A percentile compares a stretch with the other conserved stretches of the same genome.
Conservation (phyloP, 2,888 invertebrate genomes). For the Athalia rosae region DNA sequence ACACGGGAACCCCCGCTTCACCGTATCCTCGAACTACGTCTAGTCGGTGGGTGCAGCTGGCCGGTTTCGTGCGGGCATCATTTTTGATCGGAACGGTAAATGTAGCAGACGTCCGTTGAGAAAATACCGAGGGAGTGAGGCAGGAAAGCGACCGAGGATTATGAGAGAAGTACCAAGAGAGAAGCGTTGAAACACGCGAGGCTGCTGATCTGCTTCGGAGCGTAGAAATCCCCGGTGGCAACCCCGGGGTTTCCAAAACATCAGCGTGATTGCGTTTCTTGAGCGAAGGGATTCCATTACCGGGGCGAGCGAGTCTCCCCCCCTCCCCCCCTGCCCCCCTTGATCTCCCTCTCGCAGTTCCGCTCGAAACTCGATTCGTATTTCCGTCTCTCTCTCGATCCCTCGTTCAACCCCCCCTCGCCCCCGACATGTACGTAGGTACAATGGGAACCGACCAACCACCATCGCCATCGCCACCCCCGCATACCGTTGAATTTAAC, state of each 20-base stretch:
- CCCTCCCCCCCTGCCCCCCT: slow-evolving; percentile 49
- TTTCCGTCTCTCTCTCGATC: slow-evolving; percentile 46
- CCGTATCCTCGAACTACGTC: no score
- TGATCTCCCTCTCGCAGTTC: slow-evolving; percentile 54
- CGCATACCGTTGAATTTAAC: slow-evolving; percentile 39
- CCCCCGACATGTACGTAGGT: slow-evolving; percentile 45
- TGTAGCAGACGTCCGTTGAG: no score
- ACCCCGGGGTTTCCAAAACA: slow-evolving; percentile 71
- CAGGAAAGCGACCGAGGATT: slow-evolving; percentile 3
- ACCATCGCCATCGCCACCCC: slow-evolving; percentile 49
- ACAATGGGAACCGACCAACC: neutral
- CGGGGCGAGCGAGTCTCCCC: slow-evolving; percentile 56
- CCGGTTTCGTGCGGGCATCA: no score
- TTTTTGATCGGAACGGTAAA: neutral
- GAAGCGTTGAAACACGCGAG: slow-evolving; percentile 62
- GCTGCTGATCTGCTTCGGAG: slow-evolving; percentile 71
- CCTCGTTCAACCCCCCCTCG: slow-evolving; percentile 42
- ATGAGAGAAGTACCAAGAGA: slow-evolving; percentile 46
- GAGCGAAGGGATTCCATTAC: slow-evolving; percentile 72
- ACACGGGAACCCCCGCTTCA: no score
- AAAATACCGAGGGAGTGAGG: no score
- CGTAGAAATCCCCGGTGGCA: slow-evolving; percentile 72
- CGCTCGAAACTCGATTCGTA: no score
- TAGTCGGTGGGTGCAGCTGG: no score
- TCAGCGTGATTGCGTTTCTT: slow-evolving; percentile 73